Evolutionary conservation across 2,797 vertebrate species (phyloP), one percentile per base, ranked within the genome.

Genomic region (Spea hammondii): DNA sequence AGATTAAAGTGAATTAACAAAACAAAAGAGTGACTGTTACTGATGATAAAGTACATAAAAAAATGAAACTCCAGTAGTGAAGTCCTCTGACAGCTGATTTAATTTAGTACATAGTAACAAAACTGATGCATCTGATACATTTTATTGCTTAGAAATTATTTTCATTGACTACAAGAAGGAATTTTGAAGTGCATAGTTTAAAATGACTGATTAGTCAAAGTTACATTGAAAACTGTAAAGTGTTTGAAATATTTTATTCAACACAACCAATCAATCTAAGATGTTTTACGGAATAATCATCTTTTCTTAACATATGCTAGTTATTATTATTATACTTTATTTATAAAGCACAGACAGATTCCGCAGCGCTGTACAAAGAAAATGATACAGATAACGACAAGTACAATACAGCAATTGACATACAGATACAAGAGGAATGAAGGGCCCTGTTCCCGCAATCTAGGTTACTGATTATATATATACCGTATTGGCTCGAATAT

Each of bases 1-100:
- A 81, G 74, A 76, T 76, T 81, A 72, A 77, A 80, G 65, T 67
- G 64, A 81, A 77, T 81, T 76, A 81, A 76, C 67, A 80, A 69
- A 76, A 71, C 65, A 72, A 67, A 50, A 59, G 60, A 76, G 65
- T 75, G 68, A 71, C 59, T 47, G 51, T 51, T 66, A 49, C 60
- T n/a, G 67, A 5, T 50, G 47, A 80, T 54, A 9, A 50, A 72
- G 76, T 70, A 74, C 66, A 60, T 72, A 17, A 60, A 46, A 64
- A 76, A 68, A 81, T 80, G 74, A 76, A 32, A 76, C 77, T 81
- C 59, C 68, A 68, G 66, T 57, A 32, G 60, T 48, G 47, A 49
- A 60, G 57, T 72, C 60, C 46, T 59, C 57, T 72, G 60, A 69
- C 67, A 80, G 60, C 45, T 62, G 53, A 81, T 72, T 77, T 67